phyloP scores from a whole-genome alignment of 2,113 vertebrate species.

The Ptyas mucosa region DNA sequence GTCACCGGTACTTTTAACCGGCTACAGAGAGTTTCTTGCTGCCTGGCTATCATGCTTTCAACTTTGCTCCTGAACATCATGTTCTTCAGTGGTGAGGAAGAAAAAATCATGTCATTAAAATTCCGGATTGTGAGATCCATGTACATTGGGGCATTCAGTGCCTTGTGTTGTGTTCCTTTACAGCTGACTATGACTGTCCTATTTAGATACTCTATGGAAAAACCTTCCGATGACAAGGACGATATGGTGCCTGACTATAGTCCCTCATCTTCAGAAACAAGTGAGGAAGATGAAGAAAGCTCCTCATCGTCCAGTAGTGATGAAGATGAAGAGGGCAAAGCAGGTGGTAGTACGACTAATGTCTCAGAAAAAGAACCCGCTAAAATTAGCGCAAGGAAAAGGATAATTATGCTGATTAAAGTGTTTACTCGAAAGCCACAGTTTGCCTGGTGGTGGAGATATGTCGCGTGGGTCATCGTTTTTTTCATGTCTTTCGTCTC shows the following conservation, averaged over 20 bases:
- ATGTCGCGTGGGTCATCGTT: conserved; percentile 53
- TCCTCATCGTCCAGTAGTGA: rapidly evolving
- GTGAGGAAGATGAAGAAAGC: not conserved
- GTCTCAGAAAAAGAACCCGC: rapidly evolving
- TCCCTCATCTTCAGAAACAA: rapidly evolving
- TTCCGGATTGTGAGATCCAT: conserved; percentile 34
- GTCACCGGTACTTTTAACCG: conserved; percentile 41
- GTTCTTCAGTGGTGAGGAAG: conserved; percentile 58
- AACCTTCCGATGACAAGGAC: not conserved
- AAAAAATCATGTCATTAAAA: not conserved
- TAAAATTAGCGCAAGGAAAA: not conserved
- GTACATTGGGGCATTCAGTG: conserved; percentile 63
- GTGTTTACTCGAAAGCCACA: not conserved
- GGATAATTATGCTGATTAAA: not conserved
- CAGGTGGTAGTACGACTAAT: not conserved
- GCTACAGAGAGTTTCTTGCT: conserved; percentile 67
- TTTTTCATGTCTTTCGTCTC: conserved; percentile 31
- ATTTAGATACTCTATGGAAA: conserved; percentile 60
- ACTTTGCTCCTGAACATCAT: conserved; percentile 64
- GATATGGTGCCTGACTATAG: not conserved
- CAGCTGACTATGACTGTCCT: conserved; percentile 53
- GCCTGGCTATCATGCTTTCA: conserved; percentile 60
- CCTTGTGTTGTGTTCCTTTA: conserved; percentile 57
- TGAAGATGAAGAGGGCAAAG: not conserved
- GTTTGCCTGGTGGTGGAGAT: conserved; percentile 24